Base-by-base conservation (phyloP, 2,113 vertebrate genomes). In the Taxidea taxus region DNA sequence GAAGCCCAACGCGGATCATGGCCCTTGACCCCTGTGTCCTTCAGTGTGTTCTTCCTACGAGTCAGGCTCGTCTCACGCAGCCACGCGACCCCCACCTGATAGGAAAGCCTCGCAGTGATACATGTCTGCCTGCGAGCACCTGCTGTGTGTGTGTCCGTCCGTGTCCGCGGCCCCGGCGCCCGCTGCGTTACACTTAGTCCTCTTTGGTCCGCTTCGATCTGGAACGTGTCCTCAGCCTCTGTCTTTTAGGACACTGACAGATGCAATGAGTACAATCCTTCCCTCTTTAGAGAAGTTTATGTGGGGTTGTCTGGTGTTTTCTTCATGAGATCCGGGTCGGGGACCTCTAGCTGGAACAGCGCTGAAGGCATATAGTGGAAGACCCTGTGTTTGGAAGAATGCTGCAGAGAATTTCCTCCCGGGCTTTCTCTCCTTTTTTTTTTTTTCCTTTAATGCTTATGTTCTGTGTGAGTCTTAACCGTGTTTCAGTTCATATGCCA, bases 351-450 rank as follows among this genome's bases (percentile, higher is more conserved):
- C 47, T 3, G 0, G 47, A 87, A 29, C 14, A 16, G 27, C 1
- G 14, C 15, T 4, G 3, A 5, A 14, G 44, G 16, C 20, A 20
- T 1, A 0, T 6, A 15, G 11, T 8, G 12, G 29, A 15, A 62
- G 21, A 7, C 16, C 51, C 39, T 44, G 12, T 60, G 29, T 70
- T 82, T 23, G 84, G 21, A 11, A 56, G 25, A 2, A 10, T 1
- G 25, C 15, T 15, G 34, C 75, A 25, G 23, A 49, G 49, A 29
- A 29, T 68, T 56, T 80, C 21, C 37, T 56, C 83, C 44, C 4
- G 37, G 56, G 39, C 88, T 44, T 3, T 29, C 31, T 74, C 25
- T 74, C 39, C 3, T 27, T 74, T 44, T 56, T 34, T 82, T 66
- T 47, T 39, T 42, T 54, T 34, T 42, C 62, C 44, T 39, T 60